Base-by-base conservation (phyloP, 2,888 invertebrate species). In the Megastigmus dorsalis region DNA sequence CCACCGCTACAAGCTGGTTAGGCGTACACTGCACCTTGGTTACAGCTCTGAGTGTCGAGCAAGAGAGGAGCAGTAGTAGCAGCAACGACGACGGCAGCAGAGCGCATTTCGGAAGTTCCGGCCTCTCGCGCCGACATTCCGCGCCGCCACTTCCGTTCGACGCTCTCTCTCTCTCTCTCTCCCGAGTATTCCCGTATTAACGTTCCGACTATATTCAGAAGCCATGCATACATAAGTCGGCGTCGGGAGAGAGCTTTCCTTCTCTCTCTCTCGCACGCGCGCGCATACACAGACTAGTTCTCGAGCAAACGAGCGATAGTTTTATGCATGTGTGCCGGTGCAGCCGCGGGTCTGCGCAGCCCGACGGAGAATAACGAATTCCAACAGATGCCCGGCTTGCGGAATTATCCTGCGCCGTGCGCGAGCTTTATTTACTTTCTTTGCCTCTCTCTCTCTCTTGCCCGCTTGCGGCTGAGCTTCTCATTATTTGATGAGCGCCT, bases 171-270 rank as follows among this genome's bases (percentile, higher is more conserved):
- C 45, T 13, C 36, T 33, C 62, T 59, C 65, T 30, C 80, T 76
- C 80, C 69, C 63, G 80, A 80, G 82, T 82, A 80, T 83, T 86
- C 80, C 74, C 78, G 80, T 84, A 86, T 86, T 86, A 86, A 86
- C 80, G 80, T 77, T 71, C 80, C 73, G 77, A 79, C 84, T 85
- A 82, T 84, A 85, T 86, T 85, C 85, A 82, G 79, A 79, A 82
- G 79, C 82, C 83, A 85, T 86, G 85, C 85, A 85, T 86, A 85
- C 80, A 81, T 83, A 83, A 86, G 81, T 83, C 79, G 60, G 23
- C 23, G 33, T n/a, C n/a, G n/a, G n/a, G n/a, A n/a, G n/a, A n/a
- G n/a, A n/a, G n/a, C n/a, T n/a, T n/a, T n/a, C n/a, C n/a, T n/a
- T n/a, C n/a, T n/a, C n/a, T n/a, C n/a, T n/a, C n/a, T n/a, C n/a